phyloP scores from a whole-genome alignment of 1,140 invertebrate genomes.

The Arion vulgaris region DNA sequence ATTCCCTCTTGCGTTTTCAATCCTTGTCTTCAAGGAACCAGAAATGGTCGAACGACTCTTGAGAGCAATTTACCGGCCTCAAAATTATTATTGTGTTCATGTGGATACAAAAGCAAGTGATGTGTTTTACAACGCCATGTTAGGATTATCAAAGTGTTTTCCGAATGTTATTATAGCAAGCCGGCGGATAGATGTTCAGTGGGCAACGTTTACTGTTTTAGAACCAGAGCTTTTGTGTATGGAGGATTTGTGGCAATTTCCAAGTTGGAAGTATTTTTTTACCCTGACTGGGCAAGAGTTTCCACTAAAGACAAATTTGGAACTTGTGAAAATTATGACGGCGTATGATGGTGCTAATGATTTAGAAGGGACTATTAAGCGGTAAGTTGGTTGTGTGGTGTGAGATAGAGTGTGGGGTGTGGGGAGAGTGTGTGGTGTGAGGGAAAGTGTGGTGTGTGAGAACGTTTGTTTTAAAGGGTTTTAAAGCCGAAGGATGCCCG shows the following conservation, averaged over 20 bases:
- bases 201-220: constrained; percentile 46
- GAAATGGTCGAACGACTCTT: constrained; percentile 62
- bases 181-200: constrained; percentile 33
- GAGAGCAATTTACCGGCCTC: constrained; percentile 63
- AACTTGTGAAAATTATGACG: constrained; percentile 54
- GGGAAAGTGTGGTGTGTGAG: too few species aligned
- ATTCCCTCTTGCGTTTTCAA: constrained; percentile 62
- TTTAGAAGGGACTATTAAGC: constrained; percentile 40
- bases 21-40: constrained; percentile 57
- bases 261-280: constrained; percentile 61
- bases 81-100: constrained; percentile 69
- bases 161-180: constrained; percentile 59
- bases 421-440: too few species aligned
- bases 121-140: constrained; percentile 39
- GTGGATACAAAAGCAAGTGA: constrained; percentile 57
- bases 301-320: constrained; percentile 59
- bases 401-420: too few species aligned
- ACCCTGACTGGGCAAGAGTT: constrained; percentile 64
- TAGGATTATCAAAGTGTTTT: constrained; percentile 55
- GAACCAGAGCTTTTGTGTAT: constrained; percentile 53
- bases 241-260: constrained; percentile 42
- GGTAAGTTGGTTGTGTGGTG: too few species aligned
- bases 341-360: constrained; percentile 56
- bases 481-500: too few species aligned
- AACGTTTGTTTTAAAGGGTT: too few species aligned